Percentiles rank a stretch among this genome's conserved stretches.
Evolutionary conservation across 2,797 vertebrate genomes (phyloP).

Genomic region (Pangasius larnaudii): DNA sequence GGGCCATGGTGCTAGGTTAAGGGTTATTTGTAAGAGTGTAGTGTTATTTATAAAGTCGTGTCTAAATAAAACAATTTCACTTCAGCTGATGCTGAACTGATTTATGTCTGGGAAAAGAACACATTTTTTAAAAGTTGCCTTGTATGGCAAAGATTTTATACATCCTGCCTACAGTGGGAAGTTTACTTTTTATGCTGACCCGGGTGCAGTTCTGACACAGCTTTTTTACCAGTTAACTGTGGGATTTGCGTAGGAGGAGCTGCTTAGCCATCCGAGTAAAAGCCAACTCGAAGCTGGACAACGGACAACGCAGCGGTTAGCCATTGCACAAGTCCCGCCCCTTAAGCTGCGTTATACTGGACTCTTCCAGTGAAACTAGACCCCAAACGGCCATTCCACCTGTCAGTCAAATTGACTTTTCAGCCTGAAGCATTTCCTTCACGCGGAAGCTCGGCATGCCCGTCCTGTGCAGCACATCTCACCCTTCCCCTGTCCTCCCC

Average conservation of each 20-base stretch:
- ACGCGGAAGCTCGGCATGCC: slow-evolving; percentile 46
- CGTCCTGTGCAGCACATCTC: slow-evolving; percentile 30
- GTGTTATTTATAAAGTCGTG: neutral
- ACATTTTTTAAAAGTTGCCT: neutral
- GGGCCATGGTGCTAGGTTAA: neutral
- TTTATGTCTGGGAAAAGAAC: neutral
- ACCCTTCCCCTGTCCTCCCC: slow-evolving; percentile 42
- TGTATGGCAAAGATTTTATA: neutral
- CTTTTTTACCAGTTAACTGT: slow-evolving; percentile 6
- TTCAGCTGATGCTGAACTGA: neutral
- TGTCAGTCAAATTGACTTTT: slow-evolving; percentile 60
- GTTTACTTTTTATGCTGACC: slow-evolving; percentile 27
- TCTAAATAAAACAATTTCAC: neutral
- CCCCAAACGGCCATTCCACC: slow-evolving; percentile 56
- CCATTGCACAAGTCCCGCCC: slow-evolving; percentile 35
- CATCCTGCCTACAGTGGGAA: neutral
- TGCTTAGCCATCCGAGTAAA: neutral
- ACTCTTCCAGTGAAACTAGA: neutral
- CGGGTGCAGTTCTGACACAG: neutral
- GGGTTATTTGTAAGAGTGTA: neutral
- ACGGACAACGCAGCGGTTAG: slow-evolving; percentile 60
- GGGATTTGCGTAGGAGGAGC: slow-evolving; percentile 36
- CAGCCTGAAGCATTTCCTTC: slow-evolving; percentile 57
- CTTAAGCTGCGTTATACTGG: slow-evolving; percentile 58
- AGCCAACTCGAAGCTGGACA: slow-evolving; percentile 10